Conservation (phyloP, 1,140 invertebrate species). For the Hestina assimilis region DNA sequence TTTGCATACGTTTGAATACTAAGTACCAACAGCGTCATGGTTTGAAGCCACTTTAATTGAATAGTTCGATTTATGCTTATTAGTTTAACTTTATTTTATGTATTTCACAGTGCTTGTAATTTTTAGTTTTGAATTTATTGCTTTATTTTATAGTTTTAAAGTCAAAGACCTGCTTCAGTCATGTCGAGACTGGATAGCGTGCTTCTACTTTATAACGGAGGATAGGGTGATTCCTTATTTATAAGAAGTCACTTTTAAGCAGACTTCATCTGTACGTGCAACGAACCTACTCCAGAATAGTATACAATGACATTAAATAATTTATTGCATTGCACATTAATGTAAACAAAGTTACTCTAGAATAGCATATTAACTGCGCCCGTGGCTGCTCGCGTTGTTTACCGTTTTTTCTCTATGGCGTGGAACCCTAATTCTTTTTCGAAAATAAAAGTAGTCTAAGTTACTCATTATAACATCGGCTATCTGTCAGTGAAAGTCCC, state of each 20-base stretch:
- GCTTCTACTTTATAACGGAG: slow-evolving; percentile 28
- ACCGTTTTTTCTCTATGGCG: no score
- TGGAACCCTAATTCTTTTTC: no score
- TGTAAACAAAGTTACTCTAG: no score
- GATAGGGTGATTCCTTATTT: slow-evolving; percentile 50
- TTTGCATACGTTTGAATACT: slow-evolving; percentile 79
- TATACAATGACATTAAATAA: background rate
- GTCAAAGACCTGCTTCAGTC: background rate
- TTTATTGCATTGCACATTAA: background rate
- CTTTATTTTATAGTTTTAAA: background rate
- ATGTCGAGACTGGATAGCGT: slow-evolving; percentile 33
- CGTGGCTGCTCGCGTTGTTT: no score
- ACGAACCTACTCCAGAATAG: slow-evolving; percentile 9
- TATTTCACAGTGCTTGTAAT: slow-evolving; percentile 26
- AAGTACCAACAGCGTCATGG: slow-evolving; percentile 66
- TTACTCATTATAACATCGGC: no score
- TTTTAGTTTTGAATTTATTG: background rate
- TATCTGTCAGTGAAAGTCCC: no score
- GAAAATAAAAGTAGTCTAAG: no score
- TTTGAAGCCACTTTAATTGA: slow-evolving; percentile 75
- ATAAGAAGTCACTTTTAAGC: slow-evolving; percentile 43
- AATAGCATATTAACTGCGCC: no score
- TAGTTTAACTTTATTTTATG: slow-evolving; percentile 55
- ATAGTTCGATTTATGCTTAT: slow-evolving; percentile 74
- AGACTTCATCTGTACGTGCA: slow-evolving; percentile 24